A percentile compares a stretch with the other conserved stretches of the same genome.
phyloP scores from a whole-genome alignment of 2,113 vertebrate species.

The Callipepla californica region DNA sequence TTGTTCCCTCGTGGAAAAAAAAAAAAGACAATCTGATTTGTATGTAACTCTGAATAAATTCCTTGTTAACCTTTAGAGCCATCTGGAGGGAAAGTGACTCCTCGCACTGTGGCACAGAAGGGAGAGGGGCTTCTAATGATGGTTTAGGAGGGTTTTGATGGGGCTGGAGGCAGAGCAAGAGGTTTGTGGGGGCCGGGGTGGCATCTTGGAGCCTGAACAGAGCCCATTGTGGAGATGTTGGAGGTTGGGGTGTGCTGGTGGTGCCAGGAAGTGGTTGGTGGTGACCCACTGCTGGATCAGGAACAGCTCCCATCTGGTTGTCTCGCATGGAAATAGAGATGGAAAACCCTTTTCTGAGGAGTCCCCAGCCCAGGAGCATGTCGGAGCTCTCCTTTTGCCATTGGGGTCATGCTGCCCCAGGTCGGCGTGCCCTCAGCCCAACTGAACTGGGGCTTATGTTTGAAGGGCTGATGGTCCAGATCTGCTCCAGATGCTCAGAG shows the following conservation, averaged over 20 bases:
- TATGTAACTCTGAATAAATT: constrained; percentile 66
- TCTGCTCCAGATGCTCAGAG: not conserved
- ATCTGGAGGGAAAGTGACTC: constrained; percentile 70
- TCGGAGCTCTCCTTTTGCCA: accelerated
- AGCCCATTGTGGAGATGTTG: accelerated
- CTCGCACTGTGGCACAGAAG: not conserved
- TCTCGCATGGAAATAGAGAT: not conserved
- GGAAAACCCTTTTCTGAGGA: not conserved
- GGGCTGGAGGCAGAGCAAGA: not conserved
- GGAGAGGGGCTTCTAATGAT: not conserved
- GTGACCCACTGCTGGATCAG: accelerated
- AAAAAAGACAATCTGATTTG: constrained; percentile 66
- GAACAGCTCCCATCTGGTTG: not conserved
- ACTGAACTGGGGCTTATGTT: not conserved
- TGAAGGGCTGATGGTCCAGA: no score
- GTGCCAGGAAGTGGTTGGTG: not conserved
- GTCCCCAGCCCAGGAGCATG: accelerated
- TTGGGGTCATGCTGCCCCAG: not conserved
- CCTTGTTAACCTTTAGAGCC: constrained; percentile 74
- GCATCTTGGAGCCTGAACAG: not conserved
- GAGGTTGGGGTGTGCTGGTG: accelerated
- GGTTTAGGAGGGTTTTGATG: not conserved
- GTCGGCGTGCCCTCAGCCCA: accelerated
- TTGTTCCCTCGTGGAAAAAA: constrained; percentile 33
- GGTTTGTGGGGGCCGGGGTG: accelerated